A percentile compares a stretch with the other conserved stretches of the same genome.
Evolutionary conservation across 2,113 vertebrate species (phyloP).

Genomic region (Aegotheles bennettii): DNA sequence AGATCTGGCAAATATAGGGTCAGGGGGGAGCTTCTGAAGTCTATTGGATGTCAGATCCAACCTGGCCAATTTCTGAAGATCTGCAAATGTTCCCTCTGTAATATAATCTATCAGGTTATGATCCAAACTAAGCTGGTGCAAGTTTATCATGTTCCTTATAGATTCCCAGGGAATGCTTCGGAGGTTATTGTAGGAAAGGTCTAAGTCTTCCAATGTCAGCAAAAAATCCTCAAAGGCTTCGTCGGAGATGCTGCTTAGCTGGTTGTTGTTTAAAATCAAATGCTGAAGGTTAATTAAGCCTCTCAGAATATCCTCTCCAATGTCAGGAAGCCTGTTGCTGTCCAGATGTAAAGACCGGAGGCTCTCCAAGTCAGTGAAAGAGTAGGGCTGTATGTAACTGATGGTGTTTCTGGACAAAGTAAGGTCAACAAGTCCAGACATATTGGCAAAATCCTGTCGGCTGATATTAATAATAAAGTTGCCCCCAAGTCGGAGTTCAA

Average conservation of each 20-base stretch:
- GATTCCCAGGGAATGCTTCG: slow-evolving; percentile 90
- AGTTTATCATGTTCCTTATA: slow-evolving; percentile 91
- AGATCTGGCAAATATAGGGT: slow-evolving; percentile 91
- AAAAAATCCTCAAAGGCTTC: slow-evolving; percentile 89
- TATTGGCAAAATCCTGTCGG: slow-evolving; percentile 94
- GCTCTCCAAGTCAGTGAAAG: slow-evolving; percentile 93
- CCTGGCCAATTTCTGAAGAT: slow-evolving; percentile 89
- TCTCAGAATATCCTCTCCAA: slow-evolving; percentile 88
- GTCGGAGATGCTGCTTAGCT: slow-evolving; percentile 83
- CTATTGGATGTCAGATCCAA: slow-evolving; percentile 94
- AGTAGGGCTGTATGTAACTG: slow-evolving; percentile 91
- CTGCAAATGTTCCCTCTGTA: slow-evolving; percentile 89
- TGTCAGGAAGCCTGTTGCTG: slow-evolving; percentile 89
- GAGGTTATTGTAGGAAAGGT: slow-evolving; percentile 97
- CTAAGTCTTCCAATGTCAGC: slow-evolving; percentile 90
- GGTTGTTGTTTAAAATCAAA: slow-evolving; percentile 97
- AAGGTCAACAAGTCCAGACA: slow-evolving; percentile 95
- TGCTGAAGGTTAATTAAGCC: slow-evolving; percentile 95
- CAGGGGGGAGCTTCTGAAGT: slow-evolving; percentile 93
- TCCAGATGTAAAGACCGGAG: slow-evolving; percentile 93
- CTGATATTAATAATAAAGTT: slow-evolving; percentile 96
- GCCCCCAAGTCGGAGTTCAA: slow-evolving; percentile 93
- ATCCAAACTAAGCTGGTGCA: slow-evolving; percentile 96
- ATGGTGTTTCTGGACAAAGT: slow-evolving; percentile 96
- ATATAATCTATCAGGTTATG: slow-evolving; percentile 93